Base-by-base conservation (phyloP, 2,888 invertebrate species). In the Drosophila paranaensis region DNA sequence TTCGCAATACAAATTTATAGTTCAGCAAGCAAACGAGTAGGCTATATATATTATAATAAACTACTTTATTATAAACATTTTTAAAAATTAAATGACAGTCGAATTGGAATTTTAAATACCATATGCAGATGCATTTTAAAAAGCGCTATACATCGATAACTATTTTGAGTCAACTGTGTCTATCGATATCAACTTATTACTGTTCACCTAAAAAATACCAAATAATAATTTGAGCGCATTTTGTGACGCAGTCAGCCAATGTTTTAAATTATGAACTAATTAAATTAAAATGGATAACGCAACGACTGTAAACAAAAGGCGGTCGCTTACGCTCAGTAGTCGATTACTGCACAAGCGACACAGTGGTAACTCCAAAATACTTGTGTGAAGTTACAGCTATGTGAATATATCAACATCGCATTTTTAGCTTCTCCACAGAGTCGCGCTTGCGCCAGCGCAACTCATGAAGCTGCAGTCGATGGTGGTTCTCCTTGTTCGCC, bases 261-360 rank as follows among this genome's bases (percentile, higher is more conserved):
- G 43, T 72, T 77, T 77, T 60, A 77, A 77, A 77, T 46, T 16
- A 62, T 54, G 37, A 64, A 56, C 57, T 66, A 71, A 82, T 71
- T 63, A 55, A 45, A 54, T 27, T 64, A 8, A 60, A 54, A 91
- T 92, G 91, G 91, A 91, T 51, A 81, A 69, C 68, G 76, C 89
- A 6, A 79, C 89, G 14, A 84, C 82, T 51, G 10, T 86, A 35
- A 75, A 70, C 30, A 83, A 90, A 60, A 87, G 88, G 48, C 68
- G 82, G 1, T 90, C 91, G 11, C 69, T 91, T 27, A 90, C 91
- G 20, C 70, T 92, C n/a, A 85, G 82, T 54, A 81, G 69, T 30
- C 89, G 91, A 6, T 58, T 90, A 30, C 74, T 88, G 58, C 81
- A 81, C 8, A 91, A 90, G 42, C 78, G 88, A 1, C 88, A 88